These are phyloP conservation scores for Gulo gulo DNA, from an alignment of 2,113 vertebrate genomes.

Conservation along the genomic window DNA sequence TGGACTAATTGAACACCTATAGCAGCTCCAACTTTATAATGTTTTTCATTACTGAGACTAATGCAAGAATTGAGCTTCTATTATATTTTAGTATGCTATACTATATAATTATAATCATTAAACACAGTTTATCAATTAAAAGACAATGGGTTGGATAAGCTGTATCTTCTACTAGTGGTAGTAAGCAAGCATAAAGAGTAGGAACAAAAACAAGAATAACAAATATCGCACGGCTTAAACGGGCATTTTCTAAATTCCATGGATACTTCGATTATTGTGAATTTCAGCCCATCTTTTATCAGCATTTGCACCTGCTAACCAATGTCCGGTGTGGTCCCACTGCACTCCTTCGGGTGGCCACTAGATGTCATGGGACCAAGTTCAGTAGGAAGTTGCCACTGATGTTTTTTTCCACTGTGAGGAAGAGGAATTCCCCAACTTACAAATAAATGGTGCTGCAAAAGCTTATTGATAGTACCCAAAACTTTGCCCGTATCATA, in stretches of 20 bases:
- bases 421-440: background rate
- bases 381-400: background rate
- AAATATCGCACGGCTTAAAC: background rate
- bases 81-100: background rate
- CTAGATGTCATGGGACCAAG: slow-evolving; percentile 69
- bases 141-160: background rate
- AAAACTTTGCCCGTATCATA: background rate
- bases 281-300: background rate
- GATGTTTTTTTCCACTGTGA: background rate
- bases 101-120: background rate
- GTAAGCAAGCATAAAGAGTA: background rate
- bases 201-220: background rate
- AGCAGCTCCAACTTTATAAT: background rate
- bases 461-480: background rate
- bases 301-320: slow-evolving; percentile 43
- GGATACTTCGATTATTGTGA: background rate
- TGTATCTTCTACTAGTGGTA: background rate
- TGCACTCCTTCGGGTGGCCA: slow-evolving; percentile 51
- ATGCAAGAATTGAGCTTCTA: background rate
- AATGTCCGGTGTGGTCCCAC: rapidly evolving
- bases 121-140: background rate
- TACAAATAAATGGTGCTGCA: background rate
- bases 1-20: background rate
- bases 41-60: background rate
- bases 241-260: background rate